These are phyloP conservation scores for Parapristionchus giblindavisi DNA, from an alignment of 2,888 invertebrate genomes.

Conservation along the genomic window DNA sequence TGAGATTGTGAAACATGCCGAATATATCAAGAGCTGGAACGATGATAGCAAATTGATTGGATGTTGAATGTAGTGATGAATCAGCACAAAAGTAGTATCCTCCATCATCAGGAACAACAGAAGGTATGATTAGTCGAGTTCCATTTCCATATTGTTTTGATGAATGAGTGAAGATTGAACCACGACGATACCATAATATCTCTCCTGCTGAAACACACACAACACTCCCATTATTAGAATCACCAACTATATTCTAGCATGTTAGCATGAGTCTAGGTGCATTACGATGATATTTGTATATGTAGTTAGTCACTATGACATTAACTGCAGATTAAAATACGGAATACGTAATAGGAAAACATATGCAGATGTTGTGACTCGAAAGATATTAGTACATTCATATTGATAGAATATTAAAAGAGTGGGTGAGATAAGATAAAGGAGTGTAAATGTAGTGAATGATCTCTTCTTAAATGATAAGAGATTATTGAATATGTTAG, in stretches of 20 bases:
- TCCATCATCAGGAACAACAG: conserved; percentile 18
- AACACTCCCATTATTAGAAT: conserved; percentile 2
- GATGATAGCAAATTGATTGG: conserved; percentile 20
- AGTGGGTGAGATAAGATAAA: too few species aligned
- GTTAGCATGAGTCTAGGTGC: too few species aligned
- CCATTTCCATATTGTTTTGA: conserved; percentile 7
- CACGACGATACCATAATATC: conserved; percentile 31
- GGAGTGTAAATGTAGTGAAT: too few species aligned
- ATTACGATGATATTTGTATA: too few species aligned
- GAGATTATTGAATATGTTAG: too few species aligned
- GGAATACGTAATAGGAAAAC: too few species aligned
- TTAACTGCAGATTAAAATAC: too few species aligned
- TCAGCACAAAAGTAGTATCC: conserved; percentile 34
- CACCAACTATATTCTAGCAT: not conserved
- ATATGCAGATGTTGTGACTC: too few species aligned
- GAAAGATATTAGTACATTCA: too few species aligned
- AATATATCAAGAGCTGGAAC: conserved; percentile 32
- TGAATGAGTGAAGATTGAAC: not conserved
- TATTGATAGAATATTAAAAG: too few species aligned
- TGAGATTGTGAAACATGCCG: conserved; percentile 19
- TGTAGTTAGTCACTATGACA: too few species aligned
- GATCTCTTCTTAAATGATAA: too few species aligned
- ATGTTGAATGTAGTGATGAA: not conserved
- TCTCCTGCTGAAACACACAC: conserved; percentile 15
- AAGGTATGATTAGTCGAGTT: conserved; percentile 28